Evolutionary conservation across 2,797 vertebrate genomes (phyloP).

Genomic region (Smutsia temminckii): DNA sequence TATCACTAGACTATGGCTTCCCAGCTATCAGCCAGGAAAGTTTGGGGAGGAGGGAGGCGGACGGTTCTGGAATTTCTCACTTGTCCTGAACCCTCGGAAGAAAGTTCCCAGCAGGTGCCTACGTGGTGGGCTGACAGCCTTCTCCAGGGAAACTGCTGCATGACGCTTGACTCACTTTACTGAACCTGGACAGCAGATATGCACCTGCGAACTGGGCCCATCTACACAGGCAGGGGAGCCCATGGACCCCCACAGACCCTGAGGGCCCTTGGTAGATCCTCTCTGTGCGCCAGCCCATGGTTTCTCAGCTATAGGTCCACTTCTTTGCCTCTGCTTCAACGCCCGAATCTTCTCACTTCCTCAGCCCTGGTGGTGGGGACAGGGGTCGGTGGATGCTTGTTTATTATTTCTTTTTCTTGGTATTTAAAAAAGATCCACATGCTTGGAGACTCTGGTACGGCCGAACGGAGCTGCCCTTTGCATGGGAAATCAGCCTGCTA

Average conservation of each 20-base stretch:
- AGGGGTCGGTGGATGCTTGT: too few species aligned
- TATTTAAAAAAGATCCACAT: neutral
- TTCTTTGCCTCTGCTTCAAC: neutral
- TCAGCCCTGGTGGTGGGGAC: neutral
- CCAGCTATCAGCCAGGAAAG: neutral
- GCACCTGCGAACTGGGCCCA: neutral
- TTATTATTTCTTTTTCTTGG: neutral
- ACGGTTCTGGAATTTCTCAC: neutral
- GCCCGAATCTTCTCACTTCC: neutral
- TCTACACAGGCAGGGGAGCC: neutral
- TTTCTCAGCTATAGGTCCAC: neutral
- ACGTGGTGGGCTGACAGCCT: neutral
- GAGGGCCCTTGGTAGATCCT: too few species aligned
- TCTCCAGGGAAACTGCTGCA: neutral
- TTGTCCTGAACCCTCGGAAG: neutral
- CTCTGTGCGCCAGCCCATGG: neutral
- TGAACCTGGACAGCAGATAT: neutral
- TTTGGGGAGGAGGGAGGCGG: fast-evolving
- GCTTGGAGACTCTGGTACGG: neutral
- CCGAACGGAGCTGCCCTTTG: fast-evolving
- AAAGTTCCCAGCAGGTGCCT: neutral
- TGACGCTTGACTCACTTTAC: neutral
- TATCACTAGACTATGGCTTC: neutral
- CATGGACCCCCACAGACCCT: neutral
- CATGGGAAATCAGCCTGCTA: neutral